Evolutionary conservation across 2,888 invertebrate species (phyloP).

Genomic region (Augiades crinisus): DNA sequence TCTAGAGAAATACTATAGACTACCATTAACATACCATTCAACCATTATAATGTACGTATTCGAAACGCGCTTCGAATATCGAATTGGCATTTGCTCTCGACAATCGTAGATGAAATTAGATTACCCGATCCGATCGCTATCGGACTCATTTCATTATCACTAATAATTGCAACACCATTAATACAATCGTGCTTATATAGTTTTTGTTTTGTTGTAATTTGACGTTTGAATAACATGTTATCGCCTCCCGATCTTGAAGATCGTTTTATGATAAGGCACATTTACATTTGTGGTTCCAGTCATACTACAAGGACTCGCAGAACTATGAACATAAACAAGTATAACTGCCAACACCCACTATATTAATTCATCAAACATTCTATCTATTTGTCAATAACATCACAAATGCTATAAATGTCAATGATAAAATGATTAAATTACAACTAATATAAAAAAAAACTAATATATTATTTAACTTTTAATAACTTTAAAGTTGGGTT

Average conservation of each 20-base stretch:
- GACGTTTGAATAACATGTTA: conserved; percentile 16
- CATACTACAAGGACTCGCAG: conserved; percentile 5
- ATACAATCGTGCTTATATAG: background rate
- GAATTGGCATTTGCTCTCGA: background rate
- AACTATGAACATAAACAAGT: conserved; percentile 6
- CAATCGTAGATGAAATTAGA: conserved; percentile 1
- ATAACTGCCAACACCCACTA: background rate
- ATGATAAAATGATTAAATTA: background rate
- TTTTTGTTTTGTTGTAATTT: conserved; percentile 11
- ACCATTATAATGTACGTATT: background rate
- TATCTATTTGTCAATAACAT: background rate
- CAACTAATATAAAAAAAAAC: too few relatives aligned
- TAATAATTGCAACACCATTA: conserved; percentile 7
- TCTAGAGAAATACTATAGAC: too few relatives aligned
- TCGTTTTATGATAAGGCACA: conserved; percentile 12
- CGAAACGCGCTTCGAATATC: background rate
- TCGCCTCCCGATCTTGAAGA: conserved; percentile 14
- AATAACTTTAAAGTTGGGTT: too few relatives aligned
- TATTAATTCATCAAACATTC: conserved; percentile 9
- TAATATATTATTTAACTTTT: too few relatives aligned
- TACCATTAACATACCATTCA: too few relatives aligned
- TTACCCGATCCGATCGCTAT: background rate
- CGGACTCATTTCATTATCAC: background rate
- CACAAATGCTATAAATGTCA: background rate
- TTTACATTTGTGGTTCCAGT: conserved; percentile 10